A percentile compares a stretch with the other conserved stretches of the same genome.
phyloP scores from a whole-genome alignment of 2,888 invertebrate species.

The Orchesellides sinensis region DNA sequence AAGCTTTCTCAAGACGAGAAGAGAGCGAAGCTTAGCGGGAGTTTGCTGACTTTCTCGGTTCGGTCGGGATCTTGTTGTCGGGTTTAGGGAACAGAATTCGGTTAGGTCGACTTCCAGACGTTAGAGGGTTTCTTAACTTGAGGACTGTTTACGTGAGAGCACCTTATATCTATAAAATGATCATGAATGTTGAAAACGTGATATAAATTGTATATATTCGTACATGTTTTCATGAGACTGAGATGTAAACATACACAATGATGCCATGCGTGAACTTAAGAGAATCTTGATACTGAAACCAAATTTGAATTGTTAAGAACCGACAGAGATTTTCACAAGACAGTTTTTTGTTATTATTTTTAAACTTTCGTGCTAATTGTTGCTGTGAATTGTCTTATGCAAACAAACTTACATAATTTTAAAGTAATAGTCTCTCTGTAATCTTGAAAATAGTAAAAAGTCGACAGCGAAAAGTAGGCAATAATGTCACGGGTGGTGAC shows the following conservation, averaged over 20 bases:
- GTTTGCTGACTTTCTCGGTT: slow-evolving; percentile 64
- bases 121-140: slow-evolving; percentile 71
- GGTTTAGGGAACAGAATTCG: slow-evolving; percentile 26
- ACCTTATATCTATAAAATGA: background rate
- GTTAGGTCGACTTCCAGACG: slow-evolving; percentile 66
- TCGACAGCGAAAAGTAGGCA: background rate
- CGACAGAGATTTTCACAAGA: slow-evolving; percentile 33
- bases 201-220: background rate
- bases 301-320: slow-evolving; percentile 61
- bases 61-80: slow-evolving; percentile 43
- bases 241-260: background rate
- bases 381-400: background rate
- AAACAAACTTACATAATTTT: background rate
- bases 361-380: slow-evolving; percentile 26
- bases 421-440: too few relatives aligned
- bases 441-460: too few relatives aligned
- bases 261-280: slow-evolving; percentile 55
- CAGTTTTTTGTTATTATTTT: slow-evolving; percentile 34
- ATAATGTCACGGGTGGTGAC: slow-evolving; percentile 57
- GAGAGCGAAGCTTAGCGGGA: slow-evolving; percentile 71
- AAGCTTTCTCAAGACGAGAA: slow-evolving; percentile 49
- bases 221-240: background rate
- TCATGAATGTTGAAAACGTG: too few relatives aligned
- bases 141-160: background rate
- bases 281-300: slow-evolving; percentile 34